phyloP scores from a whole-genome alignment of 1,140 invertebrate genomes.

The Cyclina sinensis region DNA sequence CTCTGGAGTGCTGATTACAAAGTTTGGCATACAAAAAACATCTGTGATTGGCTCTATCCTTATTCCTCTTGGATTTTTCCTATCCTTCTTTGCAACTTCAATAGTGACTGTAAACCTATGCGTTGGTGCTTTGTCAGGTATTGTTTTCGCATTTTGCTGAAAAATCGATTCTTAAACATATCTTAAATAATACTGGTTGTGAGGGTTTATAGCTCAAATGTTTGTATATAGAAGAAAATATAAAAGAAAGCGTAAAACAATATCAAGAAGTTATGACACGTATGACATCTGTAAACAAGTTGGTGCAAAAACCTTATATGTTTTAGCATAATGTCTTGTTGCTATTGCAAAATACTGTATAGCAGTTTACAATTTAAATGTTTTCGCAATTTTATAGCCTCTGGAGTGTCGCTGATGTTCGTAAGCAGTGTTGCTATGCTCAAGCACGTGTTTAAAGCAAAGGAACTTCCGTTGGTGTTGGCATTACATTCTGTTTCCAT shows the following conservation, averaged over 20 bases:
- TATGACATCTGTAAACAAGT: no score
- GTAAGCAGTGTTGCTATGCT: neutral
- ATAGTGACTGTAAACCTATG: neutral
- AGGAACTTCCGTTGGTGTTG: neutral
- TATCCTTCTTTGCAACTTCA: neutral
- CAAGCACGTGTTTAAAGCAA: neutral
- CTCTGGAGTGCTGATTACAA: neutral
- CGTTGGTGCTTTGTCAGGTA: neutral
- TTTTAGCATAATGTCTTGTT: no score
- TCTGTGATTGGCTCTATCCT: conserved; percentile 11
- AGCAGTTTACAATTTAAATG: no score
- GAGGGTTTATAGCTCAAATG: no score
- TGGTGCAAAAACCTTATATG: no score
- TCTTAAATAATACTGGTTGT: no score
- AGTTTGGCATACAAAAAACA: neutral
- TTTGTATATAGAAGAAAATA: no score
- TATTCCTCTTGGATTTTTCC: neutral
- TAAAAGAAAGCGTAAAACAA: no score
- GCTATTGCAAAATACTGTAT: no score
- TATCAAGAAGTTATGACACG: no score
- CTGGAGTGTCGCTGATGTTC: neutral
- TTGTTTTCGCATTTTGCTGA: no score
- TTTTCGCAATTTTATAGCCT: neutral
- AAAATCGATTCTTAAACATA: no score
- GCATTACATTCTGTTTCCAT: neutral